Conservation (phyloP, 2,797 vertebrate species). For the Hippocampus kuda region DNA sequence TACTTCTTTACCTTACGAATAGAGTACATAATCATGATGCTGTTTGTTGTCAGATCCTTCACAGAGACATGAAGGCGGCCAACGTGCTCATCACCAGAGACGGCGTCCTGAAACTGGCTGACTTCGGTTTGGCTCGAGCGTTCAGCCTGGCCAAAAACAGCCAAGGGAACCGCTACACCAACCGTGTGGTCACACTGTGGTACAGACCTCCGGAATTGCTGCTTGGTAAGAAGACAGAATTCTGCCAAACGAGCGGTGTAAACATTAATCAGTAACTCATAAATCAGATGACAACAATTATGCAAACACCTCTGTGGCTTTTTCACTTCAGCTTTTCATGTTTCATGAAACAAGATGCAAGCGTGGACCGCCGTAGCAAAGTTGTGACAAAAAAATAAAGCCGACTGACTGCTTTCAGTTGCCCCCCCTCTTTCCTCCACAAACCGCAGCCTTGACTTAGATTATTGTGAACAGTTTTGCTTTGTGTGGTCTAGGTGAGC, state of each 20-base stretch:
- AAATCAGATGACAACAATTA: too few relatives aligned
- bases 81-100: constrained; percentile 95
- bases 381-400: too few relatives aligned
- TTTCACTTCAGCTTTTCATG: too few relatives aligned
- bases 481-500: constrained; percentile 71
- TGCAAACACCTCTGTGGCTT: too few relatives aligned
- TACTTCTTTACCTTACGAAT: background rate
- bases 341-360: too few relatives aligned
- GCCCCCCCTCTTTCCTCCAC: too few relatives aligned
- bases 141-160: constrained; percentile 97
- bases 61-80: constrained; percentile 96
- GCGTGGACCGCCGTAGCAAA: too few relatives aligned
- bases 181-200: constrained; percentile 94
- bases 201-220: constrained; percentile 93
- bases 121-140: constrained; percentile 91
- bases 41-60: constrained; percentile 74
- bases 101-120: constrained; percentile 88
- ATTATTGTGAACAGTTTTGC: background rate
- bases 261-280: too few relatives aligned
- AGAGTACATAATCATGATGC: background rate
- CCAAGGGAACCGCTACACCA: constrained; percentile 96
- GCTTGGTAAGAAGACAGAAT: constrained; percentile 68
- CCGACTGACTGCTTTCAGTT: too few relatives aligned
- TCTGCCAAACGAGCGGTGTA: too few relatives aligned
- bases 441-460: too few relatives aligned